Evolutionary conservation across 2,797 vertebrate genomes (phyloP), one percentile per base, ranked within the genome.

Genomic region (Danio choprae): DNA sequence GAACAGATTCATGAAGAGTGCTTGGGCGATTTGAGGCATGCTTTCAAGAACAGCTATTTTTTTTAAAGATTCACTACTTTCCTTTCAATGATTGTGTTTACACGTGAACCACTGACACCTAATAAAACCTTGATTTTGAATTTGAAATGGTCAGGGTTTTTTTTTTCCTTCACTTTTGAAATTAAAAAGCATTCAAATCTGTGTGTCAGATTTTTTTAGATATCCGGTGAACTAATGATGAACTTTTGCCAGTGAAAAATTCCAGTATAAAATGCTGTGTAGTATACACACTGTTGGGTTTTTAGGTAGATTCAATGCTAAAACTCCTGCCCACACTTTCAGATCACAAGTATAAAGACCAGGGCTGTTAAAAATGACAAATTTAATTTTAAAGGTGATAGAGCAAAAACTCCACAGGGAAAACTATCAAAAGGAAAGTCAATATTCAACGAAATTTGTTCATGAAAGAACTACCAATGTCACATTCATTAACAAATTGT

Each of bases 11-110:
- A 58, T 48, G 68, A 63, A 53, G 12, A 51, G 55, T 43, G 29
- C 29, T 18, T 13, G 48, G 65, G 13, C 75, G 75, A 74, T 71
- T 70, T 7, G 82, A 51, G 59, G 38, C 10, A 51, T 69, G 71
- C 38, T 59, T 81, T 80, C 83, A 77, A 58, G 7, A 84, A 64
- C 55, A 6, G 8, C 10, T 10, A 43, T 79, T 88, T 86, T 86
- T 87, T 84, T 86, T 29, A 1, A 83, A 84, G 71, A 62, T 58
- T 58, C 71, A 29, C 74, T 29, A 15, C 36, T 40, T 43, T 20
- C 6, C 58, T 64, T n/a, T 64, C 9, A 43, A 1, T 64, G 2
- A 43, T 12, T 20, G 5, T 64, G 62, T 44, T 64, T 64, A 44
- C 6, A 18, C 11, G 38, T 41, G n/a, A 38, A 60, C 16, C 29